Conservation (phyloP, 2,888 invertebrate genomes). For the Autographa pulchrina region DNA sequence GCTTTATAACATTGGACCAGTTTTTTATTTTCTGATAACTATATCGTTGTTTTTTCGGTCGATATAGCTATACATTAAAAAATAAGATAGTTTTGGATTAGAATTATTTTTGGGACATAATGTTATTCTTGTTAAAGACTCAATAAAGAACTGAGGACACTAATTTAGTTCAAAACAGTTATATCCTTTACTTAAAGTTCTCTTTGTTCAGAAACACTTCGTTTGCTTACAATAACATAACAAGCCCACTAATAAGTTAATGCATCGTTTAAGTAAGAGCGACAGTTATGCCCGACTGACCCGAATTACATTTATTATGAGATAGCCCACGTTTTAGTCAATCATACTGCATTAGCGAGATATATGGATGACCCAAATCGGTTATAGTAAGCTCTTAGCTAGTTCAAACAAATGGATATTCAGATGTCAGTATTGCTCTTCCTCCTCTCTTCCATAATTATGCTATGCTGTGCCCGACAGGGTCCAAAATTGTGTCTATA, state of each 20-base stretch:
- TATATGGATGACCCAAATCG: not conserved
- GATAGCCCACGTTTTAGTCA: constrained; percentile 13
- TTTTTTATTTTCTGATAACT: no score
- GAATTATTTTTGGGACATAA: no score
- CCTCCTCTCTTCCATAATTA: no score
- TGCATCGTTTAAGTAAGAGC: constrained; percentile 10
- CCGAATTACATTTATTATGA: constrained; percentile 44
- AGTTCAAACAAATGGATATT: not conserved
- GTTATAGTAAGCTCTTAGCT: not conserved
- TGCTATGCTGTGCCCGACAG: no score
- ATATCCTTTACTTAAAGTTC: not conserved
- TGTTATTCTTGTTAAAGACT: no score
- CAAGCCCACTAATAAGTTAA: constrained; percentile 5
- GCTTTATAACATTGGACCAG: no score
- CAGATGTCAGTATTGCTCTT: not conserved
- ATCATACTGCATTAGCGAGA: constrained; percentile 14
- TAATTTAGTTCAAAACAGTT: no score
- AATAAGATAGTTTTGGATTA: no score
- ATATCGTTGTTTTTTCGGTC: no score
- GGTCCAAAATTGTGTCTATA: no score
- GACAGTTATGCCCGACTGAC: constrained; percentile 38
- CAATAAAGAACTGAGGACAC: no score
- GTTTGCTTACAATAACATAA: not conserved
- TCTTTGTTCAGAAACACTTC: not conserved
- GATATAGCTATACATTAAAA: no score